Conservation (phyloP, 2,797 vertebrate species). For the Apodemus agrarius region DNA sequence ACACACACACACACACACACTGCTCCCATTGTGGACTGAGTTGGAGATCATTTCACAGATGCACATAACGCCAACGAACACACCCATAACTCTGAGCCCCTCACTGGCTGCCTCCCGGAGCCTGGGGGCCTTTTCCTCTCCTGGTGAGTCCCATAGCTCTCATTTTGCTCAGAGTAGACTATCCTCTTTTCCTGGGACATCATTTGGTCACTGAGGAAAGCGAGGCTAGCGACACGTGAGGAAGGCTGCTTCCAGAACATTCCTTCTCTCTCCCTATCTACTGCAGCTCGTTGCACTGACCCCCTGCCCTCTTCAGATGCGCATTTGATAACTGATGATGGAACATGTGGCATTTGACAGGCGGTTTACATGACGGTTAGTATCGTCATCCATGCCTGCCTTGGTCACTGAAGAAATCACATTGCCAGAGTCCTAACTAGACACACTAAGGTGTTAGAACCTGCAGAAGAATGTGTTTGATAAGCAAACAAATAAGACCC, state of each 20-base stretch:
- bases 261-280: conserved; percentile 40
- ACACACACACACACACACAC: background rate
- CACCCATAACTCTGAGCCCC: background rate
- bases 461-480: conserved; percentile 10
- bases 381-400: conserved; percentile 48
- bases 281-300: background rate
- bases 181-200: conserved; percentile 51
- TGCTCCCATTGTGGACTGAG: background rate
- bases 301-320: conserved; percentile 45
- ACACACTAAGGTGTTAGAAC: conserved; percentile 63
- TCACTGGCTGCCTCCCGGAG: background rate
- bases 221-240: background rate
- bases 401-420: conserved; percentile 58
- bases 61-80: background rate
- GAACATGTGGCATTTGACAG: conserved; percentile 63
- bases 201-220: background rate
- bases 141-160: background rate
- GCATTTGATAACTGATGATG: conserved; percentile 56
- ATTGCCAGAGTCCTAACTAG: conserved; percentile 63
- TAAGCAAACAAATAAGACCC: conserved; percentile 18
- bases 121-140: background rate
- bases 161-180: background rate
- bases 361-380: conserved; percentile 63
- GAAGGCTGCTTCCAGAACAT: background rate
- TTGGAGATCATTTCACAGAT: conserved; percentile 30